A percentile compares a stretch with the other conserved stretches of the same genome.
Evolutionary conservation across 2,888 invertebrate genomes (phyloP).

Genomic region (Exephanes ischioxanthus): DNA sequence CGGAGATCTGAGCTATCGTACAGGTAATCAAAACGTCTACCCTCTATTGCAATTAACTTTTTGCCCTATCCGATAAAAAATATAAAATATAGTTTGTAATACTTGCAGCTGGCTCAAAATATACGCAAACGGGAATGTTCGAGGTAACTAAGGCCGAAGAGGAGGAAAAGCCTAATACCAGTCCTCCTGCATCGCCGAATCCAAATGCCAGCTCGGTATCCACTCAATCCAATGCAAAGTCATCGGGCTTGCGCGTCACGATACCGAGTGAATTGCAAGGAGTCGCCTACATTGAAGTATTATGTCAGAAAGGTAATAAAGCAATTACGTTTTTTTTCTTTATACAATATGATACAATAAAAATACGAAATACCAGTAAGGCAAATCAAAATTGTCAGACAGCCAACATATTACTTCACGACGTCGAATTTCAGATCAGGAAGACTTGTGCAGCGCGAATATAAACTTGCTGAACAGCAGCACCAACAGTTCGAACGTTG

Average conservation of each 20-base stretch:
- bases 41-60: neutral
- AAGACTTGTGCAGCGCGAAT: constrained; percentile 94
- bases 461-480: constrained; percentile 92
- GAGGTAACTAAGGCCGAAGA: constrained; percentile 98
- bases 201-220: constrained; percentile 84
- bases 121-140: constrained; percentile 96
- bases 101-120: constrained; percentile 93
- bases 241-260: constrained; percentile 94
- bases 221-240: constrained; percentile 86
- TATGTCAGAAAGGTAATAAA: constrained; percentile 93
- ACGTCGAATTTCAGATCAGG: constrained; percentile 90
- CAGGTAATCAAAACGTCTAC: constrained; percentile 85
- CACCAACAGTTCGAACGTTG: constrained; percentile 90
- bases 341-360: neutral
- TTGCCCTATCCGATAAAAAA: neutral
- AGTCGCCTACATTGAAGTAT: constrained; percentile 97
- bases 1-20: constrained; percentile 97
- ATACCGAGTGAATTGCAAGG: constrained; percentile 98
- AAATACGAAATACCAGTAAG: neutral
- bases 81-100: neutral
- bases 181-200: constrained; percentile 87
- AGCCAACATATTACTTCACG: neutral
- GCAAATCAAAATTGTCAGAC: neutral
- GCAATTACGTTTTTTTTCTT: constrained; percentile 2
- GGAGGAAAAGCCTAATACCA: constrained; percentile 86